Percentiles rank a stretch among this genome's conserved stretches.
These are phyloP conservation scores for Callitettix versicolor DNA, from an alignment of 1,140 invertebrate species.

Conservation along the genomic window DNA sequence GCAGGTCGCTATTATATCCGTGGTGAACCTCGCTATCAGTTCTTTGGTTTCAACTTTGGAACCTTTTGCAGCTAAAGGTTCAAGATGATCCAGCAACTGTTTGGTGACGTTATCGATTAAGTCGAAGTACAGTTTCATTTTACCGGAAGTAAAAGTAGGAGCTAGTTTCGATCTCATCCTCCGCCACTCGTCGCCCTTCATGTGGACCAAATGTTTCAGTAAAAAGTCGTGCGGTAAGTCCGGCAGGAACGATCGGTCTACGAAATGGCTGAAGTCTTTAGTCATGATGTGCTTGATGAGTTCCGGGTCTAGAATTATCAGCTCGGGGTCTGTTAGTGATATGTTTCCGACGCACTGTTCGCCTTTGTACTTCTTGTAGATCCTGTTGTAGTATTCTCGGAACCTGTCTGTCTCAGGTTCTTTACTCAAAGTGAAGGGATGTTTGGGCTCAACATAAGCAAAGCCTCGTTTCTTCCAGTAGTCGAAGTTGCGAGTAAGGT, in stretches of 20 bases:
- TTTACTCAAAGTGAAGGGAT: constrained; percentile 18
- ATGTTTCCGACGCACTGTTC: background rate
- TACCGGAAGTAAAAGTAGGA: constrained; percentile 48
- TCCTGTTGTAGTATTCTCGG: background rate
- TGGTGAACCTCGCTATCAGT: background rate
- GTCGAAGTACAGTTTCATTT: constrained; percentile 47
- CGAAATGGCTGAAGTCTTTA: constrained; percentile 42
- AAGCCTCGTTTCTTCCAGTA: constrained; percentile 21
- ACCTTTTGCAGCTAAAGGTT: background rate
- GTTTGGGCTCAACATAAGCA: constrained; percentile 6
- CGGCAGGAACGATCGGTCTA: constrained; percentile 35
- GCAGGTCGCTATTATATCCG: constrained; percentile 39
- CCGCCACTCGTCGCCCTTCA: constrained; percentile 44
- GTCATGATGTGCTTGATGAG: constrained; percentile 38
- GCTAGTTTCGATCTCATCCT: constrained; percentile 44
- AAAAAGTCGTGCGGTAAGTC: constrained; percentile 39
- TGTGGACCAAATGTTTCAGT: constrained; percentile 36
- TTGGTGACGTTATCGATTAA: constrained; percentile 34
- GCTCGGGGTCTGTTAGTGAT: background rate
- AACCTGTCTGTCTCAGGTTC: background rate
- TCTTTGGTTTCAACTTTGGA: constrained; percentile 7
- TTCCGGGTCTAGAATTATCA: constrained; percentile 27
- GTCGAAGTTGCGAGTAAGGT: background rate
- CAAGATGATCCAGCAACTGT: constrained; percentile 3
- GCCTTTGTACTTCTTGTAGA: constrained; percentile 1